Base-by-base conservation (phyloP, 2,113 vertebrate species). In the Oriolus oriolus region DNA sequence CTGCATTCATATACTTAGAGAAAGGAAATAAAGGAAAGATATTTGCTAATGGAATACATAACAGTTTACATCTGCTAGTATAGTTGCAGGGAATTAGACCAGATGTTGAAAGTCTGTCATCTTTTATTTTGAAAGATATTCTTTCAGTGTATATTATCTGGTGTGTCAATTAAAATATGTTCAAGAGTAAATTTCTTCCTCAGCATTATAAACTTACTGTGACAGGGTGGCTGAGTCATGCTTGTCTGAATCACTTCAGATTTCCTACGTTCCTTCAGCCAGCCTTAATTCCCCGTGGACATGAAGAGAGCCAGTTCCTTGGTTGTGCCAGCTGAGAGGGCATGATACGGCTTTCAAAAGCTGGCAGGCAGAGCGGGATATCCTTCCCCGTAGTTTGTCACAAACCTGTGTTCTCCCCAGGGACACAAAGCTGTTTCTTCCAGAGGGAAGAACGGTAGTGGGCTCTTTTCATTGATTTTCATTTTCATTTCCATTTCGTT, bases 91-190 rank as follows among this genome's bases (percentile, higher is more conserved):
- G 84, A 95, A 90, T 89, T 75, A 78, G 80, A 96, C 91, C 95
- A 97, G 95, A 96, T 96, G 95, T 93, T 95, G 88, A 39, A 85
- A 95, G 86, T 94, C 92, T 97, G 96, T 83, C 94, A 91, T 97
- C 78, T 94, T 95, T 86, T 96, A 95, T 96, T 96, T 94, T 91
- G 83, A 95, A 97, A 92, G 59, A 89, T 93, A 86, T 47, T 95
- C 63, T 94, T 91, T 77, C 71, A 37, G 53, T 68, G 45, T 81
- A 31, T 89, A 86, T 96, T 96, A 96, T 94, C 76, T 89, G 63
- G 37, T 47, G 41, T 92, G 95, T 96, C 95, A 93, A 96, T 96
- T 97, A 97, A 97, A 96, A 96, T 87, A 93, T 37, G 87, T 86
- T 95, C 63, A 66, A 84, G 85, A 96, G 74, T 82, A 82, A 80